These are phyloP conservation scores for Hartigia nigra DNA, from an alignment of 2,888 invertebrate species.

Conservation along the genomic window DNA sequence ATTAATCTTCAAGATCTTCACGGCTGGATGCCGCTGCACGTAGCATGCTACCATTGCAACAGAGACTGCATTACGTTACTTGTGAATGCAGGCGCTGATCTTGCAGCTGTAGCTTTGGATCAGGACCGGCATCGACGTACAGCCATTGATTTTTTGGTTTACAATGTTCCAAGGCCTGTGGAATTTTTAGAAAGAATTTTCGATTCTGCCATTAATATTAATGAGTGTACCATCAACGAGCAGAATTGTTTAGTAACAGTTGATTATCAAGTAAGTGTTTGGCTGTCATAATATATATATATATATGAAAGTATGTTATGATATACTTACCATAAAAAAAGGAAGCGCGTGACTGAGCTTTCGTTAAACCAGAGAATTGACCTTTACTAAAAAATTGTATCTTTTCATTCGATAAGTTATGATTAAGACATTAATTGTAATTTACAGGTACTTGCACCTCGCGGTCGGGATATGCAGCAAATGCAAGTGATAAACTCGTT, in stretches of 20 bases:
- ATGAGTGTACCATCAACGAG: slow-evolving; percentile 65
- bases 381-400: no score
- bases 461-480: slow-evolving; percentile 63
- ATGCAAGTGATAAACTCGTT: slow-evolving; percentile 71
- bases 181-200: slow-evolving; percentile 69
- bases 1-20: slow-evolving; percentile 29
- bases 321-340: no score
- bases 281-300: background rate
- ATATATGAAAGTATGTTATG: background rate
- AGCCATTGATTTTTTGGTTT: slow-evolving; percentile 69
- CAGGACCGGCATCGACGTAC: slow-evolving; percentile 45
- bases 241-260: slow-evolving; percentile 67
- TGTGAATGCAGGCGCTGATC: slow-evolving; percentile 67
- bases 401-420: no score
- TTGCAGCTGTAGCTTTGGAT: slow-evolving; percentile 63
- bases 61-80: slow-evolving; percentile 69
- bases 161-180: slow-evolving; percentile 69
- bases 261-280: slow-evolving; percentile 61
- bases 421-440: no score
- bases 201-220: slow-evolving; percentile 68
- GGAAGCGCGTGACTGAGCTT: no score
- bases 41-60: slow-evolving; percentile 71
- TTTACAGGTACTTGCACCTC: slow-evolving; percentile 11
- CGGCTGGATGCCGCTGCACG: slow-evolving; percentile 66
- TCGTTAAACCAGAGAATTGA: no score